Conservation (phyloP, 2,888 invertebrate species). For the Automeris io region DNA sequence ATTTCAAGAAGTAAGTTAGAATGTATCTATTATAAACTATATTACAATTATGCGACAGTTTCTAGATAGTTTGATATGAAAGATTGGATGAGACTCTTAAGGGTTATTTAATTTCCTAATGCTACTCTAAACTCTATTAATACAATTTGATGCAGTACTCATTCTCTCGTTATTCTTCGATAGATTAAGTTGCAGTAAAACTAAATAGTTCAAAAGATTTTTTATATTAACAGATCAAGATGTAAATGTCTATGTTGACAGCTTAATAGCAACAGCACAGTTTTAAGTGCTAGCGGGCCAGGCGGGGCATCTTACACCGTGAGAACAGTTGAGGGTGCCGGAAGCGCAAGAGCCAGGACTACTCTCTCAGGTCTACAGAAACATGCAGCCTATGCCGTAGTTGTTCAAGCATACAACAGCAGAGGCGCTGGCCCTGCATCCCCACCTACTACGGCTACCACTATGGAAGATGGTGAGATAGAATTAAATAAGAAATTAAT, state of each 20-base stretch:
- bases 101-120: too few relatives aligned
- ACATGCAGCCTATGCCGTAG: slow-evolving; percentile 87
- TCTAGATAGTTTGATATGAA: too few relatives aligned
- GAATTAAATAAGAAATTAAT: background rate
- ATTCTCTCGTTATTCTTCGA: too few relatives aligned
- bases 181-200: too few relatives aligned
- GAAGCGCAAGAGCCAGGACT: slow-evolving; percentile 80
- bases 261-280: slow-evolving; percentile 66
- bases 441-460: slow-evolving; percentile 86
- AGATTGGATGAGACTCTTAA: too few relatives aligned
- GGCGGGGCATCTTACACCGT: slow-evolving; percentile 80
- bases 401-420: slow-evolving; percentile 92
- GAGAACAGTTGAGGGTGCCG: slow-evolving; percentile 86
- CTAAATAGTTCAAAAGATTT: too few relatives aligned
- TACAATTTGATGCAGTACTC: too few relatives aligned
- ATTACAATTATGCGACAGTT: too few relatives aligned
- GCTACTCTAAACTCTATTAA: too few relatives aligned
- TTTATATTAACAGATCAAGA: too few relatives aligned
- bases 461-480: slow-evolving; percentile 86
- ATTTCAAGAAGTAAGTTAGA: slow-evolving; percentile 80
- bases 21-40: background rate
- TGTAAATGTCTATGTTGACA: slow-evolving; percentile 28
- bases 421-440: slow-evolving; percentile 91
- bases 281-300: slow-evolving; percentile 62
- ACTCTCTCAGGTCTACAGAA: slow-evolving; percentile 84